A percentile compares a stretch with the other conserved stretches of the same genome.
Evolutionary conservation across 2,888 invertebrate genomes (phyloP).

Genomic region (Ramazzottius varieornatus): DNA sequence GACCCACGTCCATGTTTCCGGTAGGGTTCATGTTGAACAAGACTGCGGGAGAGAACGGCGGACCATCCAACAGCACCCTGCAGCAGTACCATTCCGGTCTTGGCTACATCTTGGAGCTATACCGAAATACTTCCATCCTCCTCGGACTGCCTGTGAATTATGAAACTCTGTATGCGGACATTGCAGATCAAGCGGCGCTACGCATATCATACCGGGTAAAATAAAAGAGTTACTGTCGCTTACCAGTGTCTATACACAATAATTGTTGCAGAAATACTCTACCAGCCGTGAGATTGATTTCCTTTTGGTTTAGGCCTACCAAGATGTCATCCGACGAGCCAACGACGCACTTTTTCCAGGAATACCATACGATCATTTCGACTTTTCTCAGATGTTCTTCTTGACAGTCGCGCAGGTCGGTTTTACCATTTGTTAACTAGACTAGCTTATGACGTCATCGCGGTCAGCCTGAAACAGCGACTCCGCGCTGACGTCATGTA

Average conservation of each 20-base stretch:
- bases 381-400: background rate
- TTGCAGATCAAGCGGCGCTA: background rate
- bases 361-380: background rate
- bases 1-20: background rate
- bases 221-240: background rate
- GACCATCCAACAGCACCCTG: background rate
- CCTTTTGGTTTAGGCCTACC: background rate
- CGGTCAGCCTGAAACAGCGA: too few species aligned
- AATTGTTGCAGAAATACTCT: background rate
- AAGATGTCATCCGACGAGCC: background rate
- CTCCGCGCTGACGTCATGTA: too few species aligned
- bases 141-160: background rate
- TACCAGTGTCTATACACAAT: background rate
- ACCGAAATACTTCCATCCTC: background rate
- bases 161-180: background rate
- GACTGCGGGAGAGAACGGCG: background rate
- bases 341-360: background rate
- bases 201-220: background rate
- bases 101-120: background rate
- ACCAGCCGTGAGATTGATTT: background rate
- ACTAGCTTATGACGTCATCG: too few species aligned
- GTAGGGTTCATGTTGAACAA: background rate
- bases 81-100: background rate
- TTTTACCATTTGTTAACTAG: too few species aligned
- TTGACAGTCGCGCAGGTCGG: background rate